These are phyloP conservation scores for Atethmia centrago DNA, from an alignment of 2,888 invertebrate species.

Conservation along the genomic window DNA sequence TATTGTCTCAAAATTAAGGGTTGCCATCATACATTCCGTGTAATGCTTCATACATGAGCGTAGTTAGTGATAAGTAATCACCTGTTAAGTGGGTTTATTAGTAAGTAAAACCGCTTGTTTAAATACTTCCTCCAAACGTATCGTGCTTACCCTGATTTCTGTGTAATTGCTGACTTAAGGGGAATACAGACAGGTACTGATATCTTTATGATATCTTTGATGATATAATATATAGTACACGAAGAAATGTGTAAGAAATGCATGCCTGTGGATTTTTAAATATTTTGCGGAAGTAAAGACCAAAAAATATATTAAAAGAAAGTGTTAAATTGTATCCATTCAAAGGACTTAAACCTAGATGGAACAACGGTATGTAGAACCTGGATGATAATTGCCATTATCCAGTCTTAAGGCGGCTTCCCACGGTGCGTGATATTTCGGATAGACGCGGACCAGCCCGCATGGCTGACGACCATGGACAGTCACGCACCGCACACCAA, in stretches of 20 bases:
- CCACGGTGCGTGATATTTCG: no score
- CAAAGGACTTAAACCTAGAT: not conserved
- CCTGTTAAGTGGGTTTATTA: conserved; percentile 68
- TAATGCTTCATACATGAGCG: conserved; percentile 33
- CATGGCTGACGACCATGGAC: no score
- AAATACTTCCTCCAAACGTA: conserved; percentile 68
- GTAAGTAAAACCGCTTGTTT: conserved; percentile 70
- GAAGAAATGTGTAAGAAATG: not conserved
- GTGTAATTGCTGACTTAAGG: conserved; percentile 67
- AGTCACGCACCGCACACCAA: no score
- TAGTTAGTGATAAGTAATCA: conserved; percentile 66
- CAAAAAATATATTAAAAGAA: not conserved
- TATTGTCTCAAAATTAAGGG: not conserved
- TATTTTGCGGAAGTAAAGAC: not conserved
- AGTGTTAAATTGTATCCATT: not conserved
- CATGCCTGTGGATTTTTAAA: not conserved
- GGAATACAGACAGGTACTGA: conserved; percentile 14
- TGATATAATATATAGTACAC: not conserved
- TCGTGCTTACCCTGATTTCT: conserved; percentile 66
- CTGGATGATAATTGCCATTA: no score
- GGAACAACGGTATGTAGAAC: not conserved
- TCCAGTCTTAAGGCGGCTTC: no score
- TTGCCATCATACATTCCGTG: conserved; percentile 15
- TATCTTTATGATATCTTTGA: not conserved
- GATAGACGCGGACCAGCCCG: no score